phyloP scores from a whole-genome alignment of 2,797 vertebrate genomes.

The Anableps anableps region DNA sequence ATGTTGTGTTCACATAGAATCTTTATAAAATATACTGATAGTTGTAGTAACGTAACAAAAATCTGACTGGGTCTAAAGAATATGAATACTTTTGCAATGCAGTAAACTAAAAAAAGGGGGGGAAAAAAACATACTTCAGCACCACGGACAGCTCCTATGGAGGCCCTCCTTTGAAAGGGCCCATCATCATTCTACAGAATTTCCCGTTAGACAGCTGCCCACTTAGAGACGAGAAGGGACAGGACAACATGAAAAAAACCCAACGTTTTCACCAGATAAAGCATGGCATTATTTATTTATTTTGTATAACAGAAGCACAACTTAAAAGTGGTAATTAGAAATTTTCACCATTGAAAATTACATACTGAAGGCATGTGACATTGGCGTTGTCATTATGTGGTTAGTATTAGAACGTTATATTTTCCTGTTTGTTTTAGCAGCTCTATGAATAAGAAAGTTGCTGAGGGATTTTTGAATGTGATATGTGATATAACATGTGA shows the following conservation, averaged over 20 bases:
- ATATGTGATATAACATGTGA: not conserved
- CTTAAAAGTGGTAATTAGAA: not conserved
- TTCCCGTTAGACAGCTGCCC: not conserved
- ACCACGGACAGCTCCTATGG: constrained; percentile 77
- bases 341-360: not conserved
- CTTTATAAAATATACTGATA: not conserved
- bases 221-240: not conserved
- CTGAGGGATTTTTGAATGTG: not conserved
- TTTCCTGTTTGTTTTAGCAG: not conserved
- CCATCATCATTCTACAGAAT: not conserved
- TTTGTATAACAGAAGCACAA: not conserved
- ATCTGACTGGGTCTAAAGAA: not conserved
- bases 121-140: constrained; percentile 63
- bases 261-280: not conserved
- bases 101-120: not conserved
- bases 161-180: constrained; percentile 25
- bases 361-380: not conserved
- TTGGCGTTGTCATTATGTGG: not conserved
- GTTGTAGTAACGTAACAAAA: not conserved
- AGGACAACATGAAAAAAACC: not conserved
- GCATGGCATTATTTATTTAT: not conserved
- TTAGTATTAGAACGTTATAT: not conserved
- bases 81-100: not conserved
- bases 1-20: not conserved
- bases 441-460: no score